Evolutionary conservation across 2,797 vertebrate genomes (phyloP), one percentile per base, ranked within the genome.

Genomic region (Meda fulgida): DNA sequence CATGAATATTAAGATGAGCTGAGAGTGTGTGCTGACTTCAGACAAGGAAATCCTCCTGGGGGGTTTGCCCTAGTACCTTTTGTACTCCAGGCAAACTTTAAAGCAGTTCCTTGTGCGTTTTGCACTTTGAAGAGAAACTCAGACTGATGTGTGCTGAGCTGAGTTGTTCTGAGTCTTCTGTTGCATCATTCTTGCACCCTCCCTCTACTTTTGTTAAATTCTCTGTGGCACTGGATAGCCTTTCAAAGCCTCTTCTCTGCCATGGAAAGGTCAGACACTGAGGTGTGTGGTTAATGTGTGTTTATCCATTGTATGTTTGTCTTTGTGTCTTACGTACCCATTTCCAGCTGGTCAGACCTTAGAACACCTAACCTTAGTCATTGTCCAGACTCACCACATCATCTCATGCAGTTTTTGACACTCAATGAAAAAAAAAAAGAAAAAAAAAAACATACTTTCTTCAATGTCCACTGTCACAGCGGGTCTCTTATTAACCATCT

Each of bases 191-290:
- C 69, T 77, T 63, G 38, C 43, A 26, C 83, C 40, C 72, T 69
- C 58, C 40, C 38, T 60, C 53, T 76, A 48, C 66, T 58, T 87
- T 70, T 85, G 84, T 71, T 78, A 48, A 78, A 67, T 65, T 81
- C 34, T 88, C 60, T 80, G 76, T 81, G 86, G 88, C 87, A 89
- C 75, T 48, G 21, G 65, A 89, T 86, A 86, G 67, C 67, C 34
- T 79, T 60, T 87, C 67, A 86, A 86, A 83, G 43, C 76, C 83
- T 83, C 58, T 85, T 67, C 48, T 77, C 70, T 48, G 66, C 63
- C 85, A 83, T 85, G 40, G 81, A 88, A 86, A 83, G 84, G 83
- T 76, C 51, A 80, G 43, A 80, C 79, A 23, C 55, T 10, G 9
- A 65, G 0, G 8, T 80, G 79, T 81, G 79, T 48, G 69, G 63